phyloP scores from a whole-genome alignment of 2,797 vertebrate species.

The Parotocinclus haroldoi region DNA sequence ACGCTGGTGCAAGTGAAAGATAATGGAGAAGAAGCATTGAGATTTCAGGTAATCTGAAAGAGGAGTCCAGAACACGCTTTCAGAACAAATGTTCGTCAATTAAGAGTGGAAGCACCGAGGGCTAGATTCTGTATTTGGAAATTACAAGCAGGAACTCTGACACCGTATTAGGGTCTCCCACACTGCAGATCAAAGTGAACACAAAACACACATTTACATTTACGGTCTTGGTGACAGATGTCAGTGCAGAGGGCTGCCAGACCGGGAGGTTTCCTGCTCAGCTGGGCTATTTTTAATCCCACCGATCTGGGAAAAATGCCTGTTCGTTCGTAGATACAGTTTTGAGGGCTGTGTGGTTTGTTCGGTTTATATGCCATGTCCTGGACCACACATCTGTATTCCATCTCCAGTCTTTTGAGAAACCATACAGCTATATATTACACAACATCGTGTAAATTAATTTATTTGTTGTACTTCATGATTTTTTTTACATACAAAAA shows the following conservation, averaged over 20 bases:
- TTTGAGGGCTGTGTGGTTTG: conserved; percentile 6
- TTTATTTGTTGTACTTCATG: no score
- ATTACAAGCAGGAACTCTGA: not conserved
- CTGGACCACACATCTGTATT: no score
- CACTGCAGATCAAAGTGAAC: conserved; percentile 6
- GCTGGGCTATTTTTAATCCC: conserved; percentile 7
- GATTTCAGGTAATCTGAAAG: conserved; percentile 7
- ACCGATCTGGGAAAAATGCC: not conserved
- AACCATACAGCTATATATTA: no score
- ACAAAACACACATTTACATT: not conserved
- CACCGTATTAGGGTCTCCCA: not conserved
- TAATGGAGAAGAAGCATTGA: conserved; percentile 22
- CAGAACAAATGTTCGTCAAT: no score
- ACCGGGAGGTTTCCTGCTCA: conserved; percentile 11
- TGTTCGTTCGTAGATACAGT: conserved; percentile 4
- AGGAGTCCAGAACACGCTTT: no score
- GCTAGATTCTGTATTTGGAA: not conserved
- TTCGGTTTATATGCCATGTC: no score
- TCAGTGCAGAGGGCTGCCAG: conserved; percentile 9
- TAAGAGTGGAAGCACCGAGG: no score
- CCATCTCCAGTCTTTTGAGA: no score
- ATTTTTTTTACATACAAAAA: no score
- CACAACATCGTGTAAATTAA: no score
- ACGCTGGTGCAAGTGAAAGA: conserved; percentile 1
- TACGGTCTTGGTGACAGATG: not conserved